Percentiles rank a stretch among this genome's conserved stretches.
Conservation (phyloP, 2,888 invertebrate genomes). For the Agapetus fuscipes region DNA sequence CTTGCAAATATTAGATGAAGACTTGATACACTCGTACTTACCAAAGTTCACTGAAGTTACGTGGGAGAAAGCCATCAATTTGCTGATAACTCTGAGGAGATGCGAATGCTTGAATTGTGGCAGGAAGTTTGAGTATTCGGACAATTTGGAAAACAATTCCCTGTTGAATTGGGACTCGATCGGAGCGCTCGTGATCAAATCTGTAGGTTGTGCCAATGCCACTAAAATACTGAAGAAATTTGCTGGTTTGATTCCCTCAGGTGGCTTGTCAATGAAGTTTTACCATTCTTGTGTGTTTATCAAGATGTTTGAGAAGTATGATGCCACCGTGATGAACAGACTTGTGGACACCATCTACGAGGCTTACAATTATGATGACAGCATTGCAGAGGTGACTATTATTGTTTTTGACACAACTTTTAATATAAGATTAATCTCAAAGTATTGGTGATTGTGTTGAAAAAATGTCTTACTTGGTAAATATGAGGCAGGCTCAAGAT, state of each 20-base stretch:
- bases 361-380: slow-evolving; percentile 34
- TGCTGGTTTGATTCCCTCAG: slow-evolving; percentile 43
- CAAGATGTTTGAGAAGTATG: slow-evolving; percentile 37
- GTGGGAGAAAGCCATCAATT: slow-evolving; percentile 47
- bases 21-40: slow-evolving; percentile 43
- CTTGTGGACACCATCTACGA: slow-evolving; percentile 36
- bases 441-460: no score
- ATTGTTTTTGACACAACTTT: no score
- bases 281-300: slow-evolving; percentile 47
- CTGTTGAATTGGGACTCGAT: slow-evolving; percentile 53
- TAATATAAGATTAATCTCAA: no score
- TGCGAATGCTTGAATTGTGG: slow-evolving; percentile 55
- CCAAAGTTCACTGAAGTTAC: slow-evolving; percentile 46
- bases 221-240: slow-evolving; percentile 47
- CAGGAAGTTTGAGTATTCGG: slow-evolving; percentile 29
- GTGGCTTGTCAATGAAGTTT: slow-evolving; percentile 51
- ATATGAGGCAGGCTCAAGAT: no score
- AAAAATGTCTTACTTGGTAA: no score
- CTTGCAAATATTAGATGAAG: slow-evolving; percentile 51
- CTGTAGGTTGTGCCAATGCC: slow-evolving; percentile 48
- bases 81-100: slow-evolving; percentile 46
- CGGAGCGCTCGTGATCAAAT: slow-evolving; percentile 48
- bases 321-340: slow-evolving; percentile 30
- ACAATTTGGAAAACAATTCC: slow-evolving; percentile 16
- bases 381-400: slow-evolving; percentile 33